These are phyloP conservation scores for Schizopygopsis malacanthus DNA, from an alignment of 2,797 vertebrate genomes.

Conservation along the genomic window DNA sequence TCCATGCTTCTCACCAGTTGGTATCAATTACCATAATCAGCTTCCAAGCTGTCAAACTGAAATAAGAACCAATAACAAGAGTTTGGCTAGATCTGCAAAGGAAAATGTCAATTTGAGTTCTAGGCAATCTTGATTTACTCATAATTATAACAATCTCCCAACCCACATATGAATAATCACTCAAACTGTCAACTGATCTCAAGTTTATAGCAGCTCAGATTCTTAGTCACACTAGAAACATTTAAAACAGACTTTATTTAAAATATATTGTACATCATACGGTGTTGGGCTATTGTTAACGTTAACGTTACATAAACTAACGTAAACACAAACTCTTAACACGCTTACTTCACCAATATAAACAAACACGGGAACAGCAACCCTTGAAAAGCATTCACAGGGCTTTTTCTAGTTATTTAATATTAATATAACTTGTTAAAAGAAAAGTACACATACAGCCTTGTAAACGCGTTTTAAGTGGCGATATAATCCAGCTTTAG, in stretches of 20 bases:
- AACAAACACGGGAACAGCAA: neutral
- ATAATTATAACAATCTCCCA: neutral
- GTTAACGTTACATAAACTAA: neutral
- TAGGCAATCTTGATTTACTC: neutral
- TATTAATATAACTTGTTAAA: neutral
- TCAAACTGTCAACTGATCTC: neutral
- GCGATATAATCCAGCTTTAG: constrained; percentile 23
- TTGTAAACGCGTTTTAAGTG: constrained; percentile 20
- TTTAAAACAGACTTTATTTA: neutral
- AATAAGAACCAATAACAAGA: constrained; percentile 32
- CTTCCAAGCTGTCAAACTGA: constrained; percentile 50
- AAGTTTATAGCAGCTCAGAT: constrained; percentile 6
- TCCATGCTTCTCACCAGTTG: constrained; percentile 76
- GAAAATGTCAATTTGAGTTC: neutral
- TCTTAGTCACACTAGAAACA: neutral
- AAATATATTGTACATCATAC: neutral
- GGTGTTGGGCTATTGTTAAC: neutral
- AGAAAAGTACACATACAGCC: neutral
- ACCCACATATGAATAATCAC: neutral
- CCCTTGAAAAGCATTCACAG: no score
- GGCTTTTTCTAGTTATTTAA: neutral
- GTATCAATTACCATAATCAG: constrained; percentile 60
- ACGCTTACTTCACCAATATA: neutral
- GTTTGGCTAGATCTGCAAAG: neutral
- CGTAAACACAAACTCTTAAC: neutral